These are phyloP conservation scores for Sialia sialis DNA, from an alignment of 2,113 vertebrate genomes.

Conservation along the genomic window DNA sequence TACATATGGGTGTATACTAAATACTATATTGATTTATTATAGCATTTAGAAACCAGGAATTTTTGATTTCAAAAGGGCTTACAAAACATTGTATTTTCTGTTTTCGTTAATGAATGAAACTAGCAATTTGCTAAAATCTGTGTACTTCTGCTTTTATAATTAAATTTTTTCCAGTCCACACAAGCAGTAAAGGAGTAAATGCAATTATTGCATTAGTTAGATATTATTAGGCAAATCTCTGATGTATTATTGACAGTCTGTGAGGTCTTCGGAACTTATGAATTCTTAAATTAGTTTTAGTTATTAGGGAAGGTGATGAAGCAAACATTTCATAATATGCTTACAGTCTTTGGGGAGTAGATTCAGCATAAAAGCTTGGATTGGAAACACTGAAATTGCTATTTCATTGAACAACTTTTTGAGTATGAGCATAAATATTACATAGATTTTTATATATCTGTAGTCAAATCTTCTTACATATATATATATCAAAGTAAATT, in stretches of 20 bases:
- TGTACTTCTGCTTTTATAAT: background rate
- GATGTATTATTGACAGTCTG: background rate
- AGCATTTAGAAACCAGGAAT: background rate
- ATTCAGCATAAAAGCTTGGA: background rate
- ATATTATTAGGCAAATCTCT: background rate
- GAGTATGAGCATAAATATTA: background rate
- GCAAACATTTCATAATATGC: background rate
- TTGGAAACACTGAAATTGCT: background rate
- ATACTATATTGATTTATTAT: background rate
- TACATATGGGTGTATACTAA: background rate
- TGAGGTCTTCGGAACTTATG: background rate
- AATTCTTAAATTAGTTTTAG: conserved; percentile 29
- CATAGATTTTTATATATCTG: background rate
- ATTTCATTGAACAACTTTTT: background rate
- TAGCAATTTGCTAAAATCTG: background rate
- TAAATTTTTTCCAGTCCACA: background rate
- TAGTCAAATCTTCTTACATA: background rate
- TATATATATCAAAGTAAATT: background rate
- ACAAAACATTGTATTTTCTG: background rate
- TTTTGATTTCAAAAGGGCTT: background rate
- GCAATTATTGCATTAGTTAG: background rate
- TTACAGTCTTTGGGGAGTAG: background rate
- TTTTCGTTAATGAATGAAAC: background rate
- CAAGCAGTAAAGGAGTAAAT: background rate
- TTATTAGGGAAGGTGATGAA: background rate